Evolutionary conservation across 2,113 vertebrate species (phyloP).

Genomic region (Cyprinodon variegatus): DNA sequence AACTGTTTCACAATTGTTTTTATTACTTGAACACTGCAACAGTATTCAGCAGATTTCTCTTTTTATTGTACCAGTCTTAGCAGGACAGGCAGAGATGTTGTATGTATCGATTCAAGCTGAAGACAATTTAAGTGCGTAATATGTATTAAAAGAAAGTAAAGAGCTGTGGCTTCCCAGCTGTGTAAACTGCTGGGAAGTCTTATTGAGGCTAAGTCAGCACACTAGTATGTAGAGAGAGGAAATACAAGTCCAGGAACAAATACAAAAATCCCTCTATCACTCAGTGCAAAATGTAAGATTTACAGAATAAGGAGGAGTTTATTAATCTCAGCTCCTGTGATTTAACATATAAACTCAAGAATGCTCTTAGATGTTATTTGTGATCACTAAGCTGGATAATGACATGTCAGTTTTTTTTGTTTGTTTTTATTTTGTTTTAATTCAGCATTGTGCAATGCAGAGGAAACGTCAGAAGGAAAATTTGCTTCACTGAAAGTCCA

Average conservation of each 20-base stretch:
- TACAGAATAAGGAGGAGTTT: background rate
- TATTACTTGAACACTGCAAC: background rate
- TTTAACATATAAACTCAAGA: constrained; percentile 2
- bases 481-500: constrained; percentile 40
- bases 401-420: background rate
- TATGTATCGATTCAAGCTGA: constrained; percentile 30
- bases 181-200: constrained; percentile 56
- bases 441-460: constrained; percentile 28
- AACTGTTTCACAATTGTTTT: background rate
- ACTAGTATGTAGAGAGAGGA: constrained; percentile 16
- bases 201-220: constrained; percentile 58
- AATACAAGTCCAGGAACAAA: constrained; percentile 11
- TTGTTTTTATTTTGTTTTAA: background rate
- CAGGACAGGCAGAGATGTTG: constrained; percentile 1
- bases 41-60: background rate
- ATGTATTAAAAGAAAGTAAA: constrained; percentile 17
- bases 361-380: background rate
- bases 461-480: constrained; percentile 47
- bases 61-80: constrained; percentile 11
- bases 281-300: background rate
- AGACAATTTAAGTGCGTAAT: constrained; percentile 16
- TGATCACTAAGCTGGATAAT: constrained; percentile 5
- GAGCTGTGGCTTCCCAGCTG: constrained; percentile 63
- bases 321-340: background rate
- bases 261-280: no score